A percentile compares a stretch with the other conserved stretches of the same genome.
phyloP scores from a whole-genome alignment of 1,140 invertebrate species.

The Sinonovacula constricta region DNA sequence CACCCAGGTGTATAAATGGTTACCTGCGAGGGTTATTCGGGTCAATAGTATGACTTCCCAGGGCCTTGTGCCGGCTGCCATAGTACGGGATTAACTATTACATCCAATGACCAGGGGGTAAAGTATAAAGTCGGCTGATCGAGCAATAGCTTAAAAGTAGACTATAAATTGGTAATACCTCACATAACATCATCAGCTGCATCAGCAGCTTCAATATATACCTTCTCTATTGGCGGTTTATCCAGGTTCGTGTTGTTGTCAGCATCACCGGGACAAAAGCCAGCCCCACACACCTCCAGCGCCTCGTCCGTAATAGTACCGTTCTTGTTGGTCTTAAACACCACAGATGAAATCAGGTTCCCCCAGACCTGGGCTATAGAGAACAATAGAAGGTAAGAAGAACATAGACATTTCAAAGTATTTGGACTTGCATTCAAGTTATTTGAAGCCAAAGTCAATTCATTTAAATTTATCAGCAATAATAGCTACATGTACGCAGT shows the following conservation, averaged over 20 bases:
- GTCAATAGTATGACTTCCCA: too few species aligned
- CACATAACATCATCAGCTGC: background rate
- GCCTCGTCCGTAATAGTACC: conserved; percentile 17
- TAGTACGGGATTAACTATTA: background rate
- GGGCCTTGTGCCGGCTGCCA: too few species aligned
- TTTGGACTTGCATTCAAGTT: background rate
- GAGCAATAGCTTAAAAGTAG: background rate
- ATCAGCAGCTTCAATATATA: background rate
- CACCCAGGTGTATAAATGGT: too few species aligned
- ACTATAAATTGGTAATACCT: background rate
- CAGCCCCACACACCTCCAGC: conserved; percentile 6
- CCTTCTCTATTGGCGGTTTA: conserved; percentile 44
- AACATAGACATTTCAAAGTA: background rate
- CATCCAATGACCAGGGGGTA: background rate
- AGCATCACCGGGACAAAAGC: conserved; percentile 24
- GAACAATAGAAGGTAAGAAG: background rate
- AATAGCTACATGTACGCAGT: background rate
- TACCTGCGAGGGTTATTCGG: too few species aligned
- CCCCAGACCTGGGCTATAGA: conserved; percentile 84
- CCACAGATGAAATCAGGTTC: conserved; percentile 91
- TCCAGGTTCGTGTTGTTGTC: conserved; percentile 45
- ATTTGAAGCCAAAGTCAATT: background rate
- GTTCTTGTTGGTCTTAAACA: conserved; percentile 19
- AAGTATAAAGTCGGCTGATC: background rate
- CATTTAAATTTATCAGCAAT: background rate